Conservation (phyloP, 92 coral and sea anemone genomes). For the Zoanthus solanderi region DNA sequence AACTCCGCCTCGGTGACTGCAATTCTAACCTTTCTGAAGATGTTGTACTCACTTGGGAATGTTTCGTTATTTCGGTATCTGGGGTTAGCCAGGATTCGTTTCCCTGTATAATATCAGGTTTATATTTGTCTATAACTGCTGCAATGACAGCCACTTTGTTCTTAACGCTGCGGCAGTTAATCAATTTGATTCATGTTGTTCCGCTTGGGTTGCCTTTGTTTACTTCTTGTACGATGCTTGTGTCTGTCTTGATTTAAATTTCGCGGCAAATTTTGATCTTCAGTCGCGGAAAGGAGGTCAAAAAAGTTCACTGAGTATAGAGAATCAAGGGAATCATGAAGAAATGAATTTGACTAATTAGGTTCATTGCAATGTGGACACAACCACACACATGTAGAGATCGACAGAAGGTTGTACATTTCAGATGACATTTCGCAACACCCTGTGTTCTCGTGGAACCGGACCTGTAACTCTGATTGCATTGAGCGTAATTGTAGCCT, state of each 20-base stretch:
- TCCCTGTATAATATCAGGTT: conserved; percentile 66
- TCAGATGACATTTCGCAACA: conserved; percentile 6
- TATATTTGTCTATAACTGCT: conserved; percentile 54
- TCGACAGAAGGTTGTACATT: conserved; percentile 5
- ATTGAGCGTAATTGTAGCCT: neutral
- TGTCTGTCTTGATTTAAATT: neutral
- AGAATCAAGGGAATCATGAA: conserved; percentile 44
- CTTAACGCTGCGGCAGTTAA: conserved; percentile 70
- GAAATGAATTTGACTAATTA: conserved; percentile 44
- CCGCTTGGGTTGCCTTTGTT: conserved; percentile 35
- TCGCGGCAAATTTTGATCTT: conserved; percentile 24
- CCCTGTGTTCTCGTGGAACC: conserved; percentile 24
- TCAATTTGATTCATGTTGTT: conserved; percentile 37
- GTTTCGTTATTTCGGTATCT: conserved; percentile 66
- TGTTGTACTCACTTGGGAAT: conserved; percentile 64
- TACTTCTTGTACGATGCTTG: conserved; percentile 20
- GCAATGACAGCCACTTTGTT: conserved; percentile 73
- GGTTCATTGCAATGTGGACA: conserved; percentile 38
- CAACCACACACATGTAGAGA: conserved; percentile 39
- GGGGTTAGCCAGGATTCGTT: conserved; percentile 75
- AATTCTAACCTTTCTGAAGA: conserved; percentile 63
- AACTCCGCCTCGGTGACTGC: conserved; percentile 67
- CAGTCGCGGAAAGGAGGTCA: conserved; percentile 16
- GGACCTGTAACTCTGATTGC: conserved; percentile 19
- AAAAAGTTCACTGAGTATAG: conserved; percentile 29